These are phyloP conservation scores for Nilaparvata lugens DNA, from an alignment of 1,140 invertebrate species.

Conservation along the genomic window DNA sequence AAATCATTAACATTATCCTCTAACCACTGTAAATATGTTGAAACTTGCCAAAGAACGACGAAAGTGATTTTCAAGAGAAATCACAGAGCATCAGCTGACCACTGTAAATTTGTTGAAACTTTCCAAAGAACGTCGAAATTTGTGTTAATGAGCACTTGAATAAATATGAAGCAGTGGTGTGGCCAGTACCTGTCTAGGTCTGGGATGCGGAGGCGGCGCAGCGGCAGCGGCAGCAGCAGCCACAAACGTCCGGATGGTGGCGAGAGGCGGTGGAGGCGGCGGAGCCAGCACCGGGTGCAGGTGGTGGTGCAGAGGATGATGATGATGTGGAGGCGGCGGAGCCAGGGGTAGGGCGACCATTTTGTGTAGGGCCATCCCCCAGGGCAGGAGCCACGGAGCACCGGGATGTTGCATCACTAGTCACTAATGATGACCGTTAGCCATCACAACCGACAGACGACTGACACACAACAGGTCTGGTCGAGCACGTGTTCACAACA, in stretches of 20 bases:
- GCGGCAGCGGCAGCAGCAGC: not conserved
- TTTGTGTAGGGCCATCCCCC: slow-evolving; percentile 43
- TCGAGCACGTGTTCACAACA: not conserved
- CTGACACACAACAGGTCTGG: slow-evolving; percentile 3
- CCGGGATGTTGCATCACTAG: slow-evolving; percentile 39
- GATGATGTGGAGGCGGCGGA: slow-evolving; percentile 17
- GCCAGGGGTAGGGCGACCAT: slow-evolving; percentile 40
- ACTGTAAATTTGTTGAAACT: too few species aligned
- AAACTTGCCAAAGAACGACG: too few species aligned
- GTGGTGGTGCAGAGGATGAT: not conserved
- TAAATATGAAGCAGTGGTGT: not conserved
- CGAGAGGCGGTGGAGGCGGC: slow-evolving; percentile 4
- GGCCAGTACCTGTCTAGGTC: slow-evolving; percentile 10
- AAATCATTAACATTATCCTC: too few species aligned
- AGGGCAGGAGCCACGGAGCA: slow-evolving; percentile 42
- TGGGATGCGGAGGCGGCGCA: not conserved
- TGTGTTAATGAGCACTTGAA: too few species aligned
- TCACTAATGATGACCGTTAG: not conserved
- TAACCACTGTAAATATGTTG: too few species aligned
- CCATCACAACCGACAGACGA: slow-evolving; percentile 1
- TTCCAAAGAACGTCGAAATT: too few species aligned
- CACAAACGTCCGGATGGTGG: slow-evolving; percentile 7
- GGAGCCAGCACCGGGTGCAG: slow-evolving; percentile 6
- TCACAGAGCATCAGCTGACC: too few species aligned
- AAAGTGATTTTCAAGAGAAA: too few species aligned